A percentile compares a stretch with the other conserved stretches of the same genome.
These are phyloP conservation scores for Syrphus vitripennis DNA, from an alignment of 2,888 invertebrate species.

Conservation along the genomic window DNA sequence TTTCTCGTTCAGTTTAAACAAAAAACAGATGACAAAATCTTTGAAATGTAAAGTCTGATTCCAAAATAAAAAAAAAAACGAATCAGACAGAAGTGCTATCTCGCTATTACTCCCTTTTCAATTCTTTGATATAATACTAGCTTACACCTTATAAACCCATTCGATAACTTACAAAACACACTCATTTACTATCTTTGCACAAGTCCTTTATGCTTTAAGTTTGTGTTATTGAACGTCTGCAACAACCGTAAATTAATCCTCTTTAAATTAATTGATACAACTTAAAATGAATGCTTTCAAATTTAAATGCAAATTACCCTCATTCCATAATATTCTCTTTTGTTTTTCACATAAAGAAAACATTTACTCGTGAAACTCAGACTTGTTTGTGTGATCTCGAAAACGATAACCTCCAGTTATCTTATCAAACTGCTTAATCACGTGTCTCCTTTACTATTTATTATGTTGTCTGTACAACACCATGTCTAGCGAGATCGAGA, in stretches of 20 bases:
- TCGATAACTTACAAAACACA: too few relatives aligned
- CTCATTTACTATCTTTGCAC: too few relatives aligned
- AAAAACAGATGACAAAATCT: too few relatives aligned
- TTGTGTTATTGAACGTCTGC: neutral
- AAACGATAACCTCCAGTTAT: neutral
- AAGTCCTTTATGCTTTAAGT: neutral
- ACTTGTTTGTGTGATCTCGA: neutral
- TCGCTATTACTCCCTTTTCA: too few relatives aligned
- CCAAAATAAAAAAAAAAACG: too few relatives aligned
- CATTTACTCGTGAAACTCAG: neutral
- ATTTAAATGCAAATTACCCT: constrained; percentile 50
- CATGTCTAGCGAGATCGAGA: neutral
- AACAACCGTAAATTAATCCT: neutral
- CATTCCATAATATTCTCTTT: neutral
- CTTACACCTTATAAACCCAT: too few relatives aligned
- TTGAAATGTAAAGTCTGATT: too few relatives aligned
- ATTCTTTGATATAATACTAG: too few relatives aligned
- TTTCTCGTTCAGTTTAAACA: too few relatives aligned
- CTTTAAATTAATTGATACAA: neutral
- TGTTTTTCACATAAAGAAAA: neutral
- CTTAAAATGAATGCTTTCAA: neutral
- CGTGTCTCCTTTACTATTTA: constrained; percentile 22
- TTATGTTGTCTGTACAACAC: neutral
- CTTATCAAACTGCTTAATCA: constrained; percentile 21
- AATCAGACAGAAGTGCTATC: too few relatives aligned